These are phyloP conservation scores for Polypedilum vanderplanki DNA, from an alignment of 1,140 invertebrate genomes.

Conservation along the genomic window DNA sequence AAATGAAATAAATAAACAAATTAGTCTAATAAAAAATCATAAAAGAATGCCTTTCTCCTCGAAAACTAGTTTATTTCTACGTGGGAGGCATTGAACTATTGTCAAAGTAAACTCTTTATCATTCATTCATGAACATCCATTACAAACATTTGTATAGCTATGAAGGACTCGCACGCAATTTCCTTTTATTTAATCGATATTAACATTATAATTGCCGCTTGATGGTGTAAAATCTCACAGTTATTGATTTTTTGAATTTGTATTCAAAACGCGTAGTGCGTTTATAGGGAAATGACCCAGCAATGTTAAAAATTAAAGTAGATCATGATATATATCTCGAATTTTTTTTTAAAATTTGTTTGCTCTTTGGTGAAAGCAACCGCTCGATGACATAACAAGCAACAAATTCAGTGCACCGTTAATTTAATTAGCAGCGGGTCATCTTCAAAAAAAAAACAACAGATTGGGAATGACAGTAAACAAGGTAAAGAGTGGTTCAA, in stretches of 20 bases:
- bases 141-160: not conserved
- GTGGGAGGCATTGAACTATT: not conserved
- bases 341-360: not conserved
- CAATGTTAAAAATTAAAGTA: not conserved
- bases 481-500: not conserved
- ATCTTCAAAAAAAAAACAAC: not conserved
- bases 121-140: not conserved
- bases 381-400: not conserved
- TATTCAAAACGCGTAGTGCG: not conserved
- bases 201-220: slow-evolving; percentile 13
- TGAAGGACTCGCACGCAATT: slow-evolving; percentile 1
- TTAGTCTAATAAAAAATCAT: not conserved
- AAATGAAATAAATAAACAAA: slow-evolving; percentile 33
- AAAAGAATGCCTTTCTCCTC: not conserved
- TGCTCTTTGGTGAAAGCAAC: not conserved
- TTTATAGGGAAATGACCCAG: not conserved
- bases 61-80: not conserved
- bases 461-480: not conserved
- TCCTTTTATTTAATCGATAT: slow-evolving; percentile 7
- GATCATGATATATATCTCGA: not conserved
- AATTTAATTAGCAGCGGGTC: not conserved
- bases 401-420: not conserved
- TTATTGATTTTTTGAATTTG: not conserved
- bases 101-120: slow-evolving; percentile 19
- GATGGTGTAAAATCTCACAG: not conserved